Base-by-base conservation (phyloP, 2,113 vertebrate genomes). In the Siniperca knerii region DNA sequence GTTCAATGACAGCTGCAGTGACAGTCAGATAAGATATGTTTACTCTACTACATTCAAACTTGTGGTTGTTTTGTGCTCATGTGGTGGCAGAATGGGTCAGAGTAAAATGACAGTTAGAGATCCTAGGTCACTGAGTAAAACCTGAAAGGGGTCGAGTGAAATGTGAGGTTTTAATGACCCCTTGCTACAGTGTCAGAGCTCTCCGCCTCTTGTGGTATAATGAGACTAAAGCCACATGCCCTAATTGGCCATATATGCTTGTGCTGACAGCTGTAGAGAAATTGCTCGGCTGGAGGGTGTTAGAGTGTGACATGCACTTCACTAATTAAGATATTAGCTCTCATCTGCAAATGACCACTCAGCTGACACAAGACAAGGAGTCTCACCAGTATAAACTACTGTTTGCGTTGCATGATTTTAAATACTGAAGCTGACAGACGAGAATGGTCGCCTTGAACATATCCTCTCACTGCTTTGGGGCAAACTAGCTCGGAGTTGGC, bases 91-190 rank as follows among this genome's bases (percentile, higher is more conserved):
- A 77, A 10, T 52, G 55, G 74, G n/a, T 67, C 58, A 68, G 15
- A 40, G 20, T 37, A 42, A 20, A 77, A 65, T 40, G 33, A 65
- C 78, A 46, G 64, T 77, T 64, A 64, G 44, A 73, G 75, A 68
- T 81, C 77, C 81, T 58, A 62, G 81, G 82, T 85, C 62, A 85
- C 0, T 2, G 3, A 52, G 37, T 25, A 5, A 29, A 71, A 48
- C 75, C 52, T 54, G 29, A 74, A 74, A 80, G 35, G 78, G 40
- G 44, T 44, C 5, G 46, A 55, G 88, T 90, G 92, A 94, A 94
- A 93, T 80, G 7, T 79, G 77, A 93, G 86, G 82, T 87, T 77
- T 77, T 87, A 93, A 91, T 92, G 87, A 52, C 69, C 29, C 50
- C 52, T 0, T 44, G 23, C 40, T 76, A 33, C 37, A 46, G 37